Percentiles rank a stretch among this genome's conserved stretches.
phyloP scores from a whole-genome alignment of 2,113 vertebrate genomes.

The Arvicanthis niloticus region DNA sequence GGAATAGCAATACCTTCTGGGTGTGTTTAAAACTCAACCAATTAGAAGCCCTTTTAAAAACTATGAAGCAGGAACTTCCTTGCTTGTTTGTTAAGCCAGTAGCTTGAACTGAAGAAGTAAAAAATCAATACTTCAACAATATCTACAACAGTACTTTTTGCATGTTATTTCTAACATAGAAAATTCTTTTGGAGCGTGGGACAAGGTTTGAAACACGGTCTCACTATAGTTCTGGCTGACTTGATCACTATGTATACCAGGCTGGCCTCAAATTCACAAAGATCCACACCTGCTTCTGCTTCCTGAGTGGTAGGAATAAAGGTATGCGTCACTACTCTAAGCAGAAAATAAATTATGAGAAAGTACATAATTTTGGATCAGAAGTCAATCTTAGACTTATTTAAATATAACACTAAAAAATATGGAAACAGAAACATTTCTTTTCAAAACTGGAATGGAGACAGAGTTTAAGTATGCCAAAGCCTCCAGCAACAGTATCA shows the following conservation, averaged over 20 bases:
- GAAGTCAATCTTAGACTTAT: conserved; percentile 30
- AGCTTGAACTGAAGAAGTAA: background rate
- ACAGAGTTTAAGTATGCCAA: background rate
- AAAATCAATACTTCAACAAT: background rate
- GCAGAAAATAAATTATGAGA: background rate
- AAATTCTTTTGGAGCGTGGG: background rate
- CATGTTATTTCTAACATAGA: background rate
- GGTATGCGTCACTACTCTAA: background rate
- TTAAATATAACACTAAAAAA: conserved; percentile 5
- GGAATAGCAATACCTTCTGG: background rate
- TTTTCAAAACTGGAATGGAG: background rate
- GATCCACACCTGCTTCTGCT: background rate
- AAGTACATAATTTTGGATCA: background rate
- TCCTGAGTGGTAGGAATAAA: background rate
- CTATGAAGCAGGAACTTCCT: background rate
- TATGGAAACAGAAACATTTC: conserved; percentile 28
- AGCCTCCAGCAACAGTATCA: background rate
- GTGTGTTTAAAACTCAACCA: conserved; percentile 3
- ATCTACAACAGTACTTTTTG: conserved; percentile 31
- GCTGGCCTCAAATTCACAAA: background rate
- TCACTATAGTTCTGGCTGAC: background rate
- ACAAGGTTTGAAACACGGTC: background rate
- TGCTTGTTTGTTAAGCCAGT: background rate
- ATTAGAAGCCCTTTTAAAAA: conserved; percentile 48
- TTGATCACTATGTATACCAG: background rate